Evolutionary conservation across 2,888 invertebrate genomes (phyloP).

Genomic region (Aspidiotus rigidus): DNA sequence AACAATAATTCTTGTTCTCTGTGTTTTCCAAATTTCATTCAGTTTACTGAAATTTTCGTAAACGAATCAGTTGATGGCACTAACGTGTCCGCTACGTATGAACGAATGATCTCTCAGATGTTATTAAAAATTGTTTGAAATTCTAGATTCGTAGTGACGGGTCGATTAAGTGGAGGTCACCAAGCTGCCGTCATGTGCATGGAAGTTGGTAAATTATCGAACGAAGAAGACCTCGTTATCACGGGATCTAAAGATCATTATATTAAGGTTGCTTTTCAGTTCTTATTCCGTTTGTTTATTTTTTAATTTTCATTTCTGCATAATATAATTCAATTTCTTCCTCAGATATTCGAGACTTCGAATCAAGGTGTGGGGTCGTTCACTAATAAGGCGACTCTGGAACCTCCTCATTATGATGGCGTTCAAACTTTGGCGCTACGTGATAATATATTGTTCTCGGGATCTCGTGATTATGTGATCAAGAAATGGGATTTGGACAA

Average conservation of each 20-base stretch:
- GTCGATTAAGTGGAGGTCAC: slow-evolving; percentile 68
- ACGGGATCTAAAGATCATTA: slow-evolving; percentile 81
- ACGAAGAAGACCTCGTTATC: slow-evolving; percentile 55
- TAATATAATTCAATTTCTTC: slow-evolving; percentile 26
- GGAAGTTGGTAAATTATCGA: slow-evolving; percentile 51
- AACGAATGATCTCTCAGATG: too few relatives aligned
- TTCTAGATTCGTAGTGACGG: slow-evolving; percentile 55
- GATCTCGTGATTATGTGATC: slow-evolving; percentile 74
- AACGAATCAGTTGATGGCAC: too few relatives aligned
- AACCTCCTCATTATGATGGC: slow-evolving; percentile 84
- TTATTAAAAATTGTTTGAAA: not conserved
- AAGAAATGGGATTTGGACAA: slow-evolving; percentile 68
- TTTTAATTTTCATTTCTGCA: not conserved
- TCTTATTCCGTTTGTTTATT: not conserved
- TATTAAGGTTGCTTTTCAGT: slow-evolving; percentile 47
- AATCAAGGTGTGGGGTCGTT: slow-evolving; percentile 45
- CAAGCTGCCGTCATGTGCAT: slow-evolving; percentile 78
- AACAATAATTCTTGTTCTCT: too few relatives aligned
- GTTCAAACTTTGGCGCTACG: slow-evolving; percentile 66
- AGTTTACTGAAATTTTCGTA: too few relatives aligned
- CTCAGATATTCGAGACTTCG: slow-evolving; percentile 44
- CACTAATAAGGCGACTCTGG: slow-evolving; percentile 55
- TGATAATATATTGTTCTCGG: slow-evolving; percentile 64
- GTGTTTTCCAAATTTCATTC: too few relatives aligned
- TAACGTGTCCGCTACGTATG: too few relatives aligned